Evolutionary conservation across 2,888 invertebrate species (phyloP), one percentile per base, ranked within the genome.

Genomic region (Augochlorella aurata): DNA sequence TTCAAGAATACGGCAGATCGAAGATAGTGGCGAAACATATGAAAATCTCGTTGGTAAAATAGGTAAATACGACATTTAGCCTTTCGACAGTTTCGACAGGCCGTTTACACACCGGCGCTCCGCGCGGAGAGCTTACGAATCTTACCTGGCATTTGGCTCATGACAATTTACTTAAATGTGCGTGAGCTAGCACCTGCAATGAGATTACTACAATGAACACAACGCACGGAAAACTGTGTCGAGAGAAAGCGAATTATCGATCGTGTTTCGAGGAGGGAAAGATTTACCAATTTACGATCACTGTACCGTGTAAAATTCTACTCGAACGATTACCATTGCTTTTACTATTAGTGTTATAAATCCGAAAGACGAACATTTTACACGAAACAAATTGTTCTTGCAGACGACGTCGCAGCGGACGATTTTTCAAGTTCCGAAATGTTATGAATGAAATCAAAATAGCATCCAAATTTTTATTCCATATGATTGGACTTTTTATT

Each of bases 11-110:
- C 38, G 50, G n/a, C 45, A 65, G 67, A 66, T 21, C 72, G 66
- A 67, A 54, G 21, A 67, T 63, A 69, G 52, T 71, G 58, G 12
- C 74, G 74, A 81, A 81, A 85, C 82, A 86, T 87, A 79, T 79
- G 75, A 73, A 63, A 79, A 77, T 82, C 79, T 58, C 54, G 66
- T 68, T 50, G 77, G 79, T 81, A 83, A 87, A 85, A 80, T 78
- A 84, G 77, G 82, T 87, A 86, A 89, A 89, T 88, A 86, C 85
- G 80, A 81, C 87, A 89, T 89, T 89, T 82, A 80, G 85, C 72
- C 75, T 77, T 81, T 68, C 79, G 85, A 87, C 85, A 85, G 86
- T 77, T 81, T 68, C 79, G 85, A 87, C 86, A 85, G 86, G 80
- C 86, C 76, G 85, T 75, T 86, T 52, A 81, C 82, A 81, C 85